Evolutionary conservation across 1,140 invertebrate species (phyloP).

Genomic region (Bicyclus anynana): DNA sequence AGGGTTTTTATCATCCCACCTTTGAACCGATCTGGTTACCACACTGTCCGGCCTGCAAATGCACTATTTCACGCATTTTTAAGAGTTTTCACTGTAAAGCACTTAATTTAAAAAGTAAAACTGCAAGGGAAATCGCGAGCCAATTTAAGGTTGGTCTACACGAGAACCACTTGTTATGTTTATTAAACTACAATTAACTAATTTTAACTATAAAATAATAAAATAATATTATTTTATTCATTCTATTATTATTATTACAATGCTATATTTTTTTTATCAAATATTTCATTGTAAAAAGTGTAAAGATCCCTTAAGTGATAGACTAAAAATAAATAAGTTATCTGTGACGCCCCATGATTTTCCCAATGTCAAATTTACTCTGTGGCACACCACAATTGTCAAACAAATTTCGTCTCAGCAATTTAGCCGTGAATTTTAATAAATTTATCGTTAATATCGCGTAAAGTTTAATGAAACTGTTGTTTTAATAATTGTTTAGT

Average conservation of each 20-base stretch:
- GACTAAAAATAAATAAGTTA: not conserved
- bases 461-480: conserved; percentile 1
- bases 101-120: conserved; percentile 22
- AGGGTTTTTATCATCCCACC: conserved; percentile 75
- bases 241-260: too few relatives aligned
- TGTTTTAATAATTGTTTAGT: conserved; percentile 9
- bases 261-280: too few relatives aligned
- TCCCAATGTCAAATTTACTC: conserved; percentile 18
- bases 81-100: conserved; percentile 20
- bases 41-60: conserved; percentile 95
- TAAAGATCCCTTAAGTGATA: not conserved
- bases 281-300: too few relatives aligned
- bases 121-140: conserved; percentile 20
- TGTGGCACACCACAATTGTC: conserved; percentile 29
- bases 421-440: conserved; percentile 28
- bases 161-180: conserved; percentile 3
- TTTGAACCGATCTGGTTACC: conserved; percentile 97
- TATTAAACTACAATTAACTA: not conserved
- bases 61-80: conserved; percentile 96
- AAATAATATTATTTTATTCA: not conserved
- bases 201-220: not conserved
- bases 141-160: conserved; percentile 36
- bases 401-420: conserved; percentile 31
- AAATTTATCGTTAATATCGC: conserved; percentile 11
- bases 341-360: conserved; percentile 27